Evolutionary conservation across 1,140 invertebrate species (phyloP).

Genomic region (Caerostris extrusa): DNA sequence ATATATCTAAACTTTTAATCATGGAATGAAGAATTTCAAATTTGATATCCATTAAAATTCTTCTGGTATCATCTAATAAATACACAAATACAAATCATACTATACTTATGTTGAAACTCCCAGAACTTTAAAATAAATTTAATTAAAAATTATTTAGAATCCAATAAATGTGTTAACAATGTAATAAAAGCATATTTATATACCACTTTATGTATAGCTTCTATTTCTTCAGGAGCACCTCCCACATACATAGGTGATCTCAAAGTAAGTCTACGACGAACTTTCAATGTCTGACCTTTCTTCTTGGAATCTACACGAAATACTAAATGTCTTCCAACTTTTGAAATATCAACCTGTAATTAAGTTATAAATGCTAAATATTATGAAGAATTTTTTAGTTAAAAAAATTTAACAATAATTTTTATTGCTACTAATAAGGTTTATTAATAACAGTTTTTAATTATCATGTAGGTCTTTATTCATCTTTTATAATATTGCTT

Average conservation of each 20-base stretch:
- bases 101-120: too few species aligned
- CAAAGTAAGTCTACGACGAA: constrained; percentile 87
- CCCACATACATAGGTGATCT: constrained; percentile 90
- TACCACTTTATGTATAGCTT: constrained; percentile 68
- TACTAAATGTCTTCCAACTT: constrained; percentile 86
- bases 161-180: too few species aligned
- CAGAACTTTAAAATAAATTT: too few species aligned
- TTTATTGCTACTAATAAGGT: background rate
- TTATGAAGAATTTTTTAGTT: background rate
- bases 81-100: too few species aligned
- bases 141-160: too few species aligned
- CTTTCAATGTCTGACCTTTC: constrained; percentile 84
- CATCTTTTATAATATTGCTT: too few species aligned
- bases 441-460: background rate
- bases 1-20: too few species aligned
- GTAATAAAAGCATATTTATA: background rate
- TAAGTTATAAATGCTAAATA: background rate
- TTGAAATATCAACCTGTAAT: constrained; percentile 83
- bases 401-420: background rate
- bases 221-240: constrained; percentile 81
- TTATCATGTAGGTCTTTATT: too few species aligned
- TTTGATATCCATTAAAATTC: too few species aligned
- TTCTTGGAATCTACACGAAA: constrained; percentile 87
- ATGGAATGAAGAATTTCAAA: too few species aligned
- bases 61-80: too few species aligned